Evolutionary conservation across 2,888 invertebrate genomes (phyloP), one percentile per base, ranked within the genome.

Genomic region (Caradrina clavipalpis): DNA sequence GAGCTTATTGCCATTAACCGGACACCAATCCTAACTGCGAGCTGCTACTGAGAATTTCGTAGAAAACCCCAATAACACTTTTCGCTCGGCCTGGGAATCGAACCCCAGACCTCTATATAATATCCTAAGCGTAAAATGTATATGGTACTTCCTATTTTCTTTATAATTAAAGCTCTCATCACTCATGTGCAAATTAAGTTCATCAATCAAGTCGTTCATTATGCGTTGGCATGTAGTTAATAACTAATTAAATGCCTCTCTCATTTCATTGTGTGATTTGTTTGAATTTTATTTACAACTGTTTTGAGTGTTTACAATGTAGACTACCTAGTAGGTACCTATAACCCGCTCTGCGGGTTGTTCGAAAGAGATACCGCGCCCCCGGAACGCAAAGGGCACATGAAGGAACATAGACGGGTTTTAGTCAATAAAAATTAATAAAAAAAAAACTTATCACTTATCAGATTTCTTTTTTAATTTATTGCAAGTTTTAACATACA

Each of bases 181-280:
- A 19, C 26, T 67, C 56, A 55, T 15, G 63, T 69, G 78, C 78
- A 55, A 77, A 77, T 78, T 53, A 45, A 5, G 22, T 59, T 51
- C 78, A 74, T 78, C 78, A 61, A 74, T 78, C 74, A 66, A 47
- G 5, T 8, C 11, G 51, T 53, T 70, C 54, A 62, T 70, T 76
- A 80, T 62, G 53, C 17, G 58, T 21, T 56, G 79, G 63, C 80
- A 66, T 49, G 59, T 63, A 51, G 54, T 62, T 80, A 80, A 80
- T 70, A 60, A 63, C 61, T 60, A 80, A 80, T 76, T 63, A 80
- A 76, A 80, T 80, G 63, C 61, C 78, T 73, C 73, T 73, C 77
- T 73, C 68, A 47, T 50, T 57, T 65, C 61, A 62, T 51, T 73
- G 55, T 67, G 11, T 10, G 49, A 61, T 61, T 69, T 73, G 78